Base-by-base conservation (phyloP, 1,140 invertebrate species). In the Lepidotrigona ventralis region DNA sequence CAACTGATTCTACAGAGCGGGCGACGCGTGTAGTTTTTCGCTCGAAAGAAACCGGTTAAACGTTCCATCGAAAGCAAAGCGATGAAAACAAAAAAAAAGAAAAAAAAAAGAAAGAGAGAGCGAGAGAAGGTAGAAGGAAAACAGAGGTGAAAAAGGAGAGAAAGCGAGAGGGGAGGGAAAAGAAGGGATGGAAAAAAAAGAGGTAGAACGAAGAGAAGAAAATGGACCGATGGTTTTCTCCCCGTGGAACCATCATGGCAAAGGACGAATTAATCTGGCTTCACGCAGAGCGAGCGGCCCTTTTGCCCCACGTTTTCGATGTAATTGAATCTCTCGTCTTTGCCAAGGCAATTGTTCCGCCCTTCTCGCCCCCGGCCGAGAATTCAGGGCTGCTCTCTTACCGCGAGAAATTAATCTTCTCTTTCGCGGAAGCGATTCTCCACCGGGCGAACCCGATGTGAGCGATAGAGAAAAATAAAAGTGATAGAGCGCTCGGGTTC, bases 311-410 rank as follows among this genome's bases (percentile, higher is more conserved):
- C 88, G 87, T 90, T 90, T 90, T 86, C 88, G 86, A 90, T 88
- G 88, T 90, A 90, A 90, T 90, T 89, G 89, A 90, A 90, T 90
- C 89, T 90, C 88, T 88, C 86, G 86, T 88, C 88, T 88, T 87
- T 90, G 84, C 88, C 86, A 71, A 84, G 88, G 88, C 88, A 90
- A 90, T 90, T 89, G 86, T 88, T 81, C 89, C 81, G 54, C 75
- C 79, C 82, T 70, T 58, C 79, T 74, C 71, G 26, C 79, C 64
- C n/a, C 71, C 71, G 39, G 46, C 58, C 64, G 73, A 86, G 76
- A 88, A 88, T 88, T 85, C 87, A 86, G 79, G 70, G 78, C 86
- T 85, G 84, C 86, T 88, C 86, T 90, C 86, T 84, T 86, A 85
- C 85, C 84, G 86, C 81, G 80, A 86, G 86, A 89, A 90, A 90